These are phyloP conservation scores for Cavia aperea DNA, from an alignment of 2,113 vertebrate species.

Conservation along the genomic window DNA sequence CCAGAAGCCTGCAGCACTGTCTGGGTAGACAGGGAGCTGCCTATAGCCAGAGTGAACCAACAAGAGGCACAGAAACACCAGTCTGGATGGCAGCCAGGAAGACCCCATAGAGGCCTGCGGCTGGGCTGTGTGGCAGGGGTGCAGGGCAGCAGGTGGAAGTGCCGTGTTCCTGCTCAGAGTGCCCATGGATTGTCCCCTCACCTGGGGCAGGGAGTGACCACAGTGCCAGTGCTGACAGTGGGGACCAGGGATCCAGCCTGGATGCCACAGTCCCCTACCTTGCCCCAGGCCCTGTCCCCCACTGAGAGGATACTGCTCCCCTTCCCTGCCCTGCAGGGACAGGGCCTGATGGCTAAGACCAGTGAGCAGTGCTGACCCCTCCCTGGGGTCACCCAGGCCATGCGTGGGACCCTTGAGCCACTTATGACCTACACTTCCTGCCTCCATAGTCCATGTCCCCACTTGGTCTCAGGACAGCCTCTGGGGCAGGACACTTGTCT, in stretches of 20 bases:
- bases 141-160: not conserved
- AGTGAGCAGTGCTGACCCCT: not conserved
- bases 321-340: not conserved
- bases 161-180: too few species aligned
- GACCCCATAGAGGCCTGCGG: not conserved
- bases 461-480: rapidly evolving
- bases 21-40: not conserved
- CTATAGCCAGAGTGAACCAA: not conserved
- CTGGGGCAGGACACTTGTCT: rapidly evolving
- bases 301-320: too few species aligned
- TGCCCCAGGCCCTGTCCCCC: not conserved
- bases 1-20: rapidly evolving
- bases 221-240: rapidly evolving
- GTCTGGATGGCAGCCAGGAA: not conserved
- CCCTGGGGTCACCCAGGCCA: not conserved
- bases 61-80: not conserved
- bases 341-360: not conserved
- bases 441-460: rapidly evolving
- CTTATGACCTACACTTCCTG: rapidly evolving
- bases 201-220: not conserved
- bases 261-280: not conserved
- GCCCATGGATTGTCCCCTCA: rapidly evolving
- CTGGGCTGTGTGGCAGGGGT: not conserved
- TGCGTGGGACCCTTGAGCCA: not conserved
- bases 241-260: not conserved